Evolutionary conservation across 2,888 invertebrate species (phyloP).

Genomic region (Stegophylla sp.): DNA sequence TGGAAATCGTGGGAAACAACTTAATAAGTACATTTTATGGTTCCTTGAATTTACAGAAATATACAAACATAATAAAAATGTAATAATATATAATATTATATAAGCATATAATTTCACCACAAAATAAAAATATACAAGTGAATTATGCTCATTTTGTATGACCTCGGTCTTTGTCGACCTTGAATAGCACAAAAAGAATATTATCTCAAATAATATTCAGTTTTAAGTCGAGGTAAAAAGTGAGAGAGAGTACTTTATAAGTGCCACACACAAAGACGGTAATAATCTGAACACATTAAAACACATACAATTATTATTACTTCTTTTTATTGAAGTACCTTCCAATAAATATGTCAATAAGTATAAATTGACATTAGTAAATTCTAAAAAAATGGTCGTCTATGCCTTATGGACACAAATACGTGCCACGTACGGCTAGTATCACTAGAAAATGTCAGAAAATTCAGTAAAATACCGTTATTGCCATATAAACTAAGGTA

Average conservation of each 20-base stretch:
- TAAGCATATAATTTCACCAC: neutral
- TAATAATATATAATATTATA: neutral
- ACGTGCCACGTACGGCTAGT: too few relatives aligned
- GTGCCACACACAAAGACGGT: neutral
- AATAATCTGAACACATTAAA: too few relatives aligned
- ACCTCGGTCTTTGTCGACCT: slow-evolving; percentile 41
- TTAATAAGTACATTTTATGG: neutral
- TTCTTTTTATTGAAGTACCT: too few relatives aligned
- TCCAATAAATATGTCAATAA: too few relatives aligned
- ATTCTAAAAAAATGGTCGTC: too few relatives aligned
- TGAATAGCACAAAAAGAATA: slow-evolving; percentile 2
- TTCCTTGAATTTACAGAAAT: neutral
- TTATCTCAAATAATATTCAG: neutral
- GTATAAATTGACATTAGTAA: too few relatives aligned
- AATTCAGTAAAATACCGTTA: too few relatives aligned
- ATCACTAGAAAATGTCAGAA: too few relatives aligned
- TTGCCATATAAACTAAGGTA: too few relatives aligned
- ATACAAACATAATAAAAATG: neutral
- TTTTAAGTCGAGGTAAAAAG: neutral
- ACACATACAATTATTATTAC: too few relatives aligned
- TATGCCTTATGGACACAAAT: too few relatives aligned
- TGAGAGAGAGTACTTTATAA: slow-evolving; percentile 29
- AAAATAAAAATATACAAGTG: neutral
- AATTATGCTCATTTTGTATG: slow-evolving; percentile 30
- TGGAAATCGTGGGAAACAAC: neutral